Evolutionary conservation across 2,797 vertebrate species (phyloP).

Genomic region (Dryobates pubescens): DNA sequence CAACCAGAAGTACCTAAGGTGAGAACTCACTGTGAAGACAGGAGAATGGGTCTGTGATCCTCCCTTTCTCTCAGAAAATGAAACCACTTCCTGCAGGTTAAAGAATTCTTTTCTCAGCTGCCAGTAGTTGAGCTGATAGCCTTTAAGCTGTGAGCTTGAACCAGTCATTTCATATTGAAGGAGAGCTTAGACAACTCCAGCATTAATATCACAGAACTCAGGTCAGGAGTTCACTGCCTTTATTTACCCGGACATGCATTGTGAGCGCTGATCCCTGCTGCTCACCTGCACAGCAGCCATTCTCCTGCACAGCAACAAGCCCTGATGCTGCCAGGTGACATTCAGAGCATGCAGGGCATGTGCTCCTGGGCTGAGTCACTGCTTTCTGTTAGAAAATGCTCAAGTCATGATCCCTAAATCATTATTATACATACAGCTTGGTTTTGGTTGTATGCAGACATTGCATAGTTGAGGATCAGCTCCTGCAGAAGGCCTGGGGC

Average conservation of each 20-base stretch:
- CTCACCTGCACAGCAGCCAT: neutral
- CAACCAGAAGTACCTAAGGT: neutral
- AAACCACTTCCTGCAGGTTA: neutral
- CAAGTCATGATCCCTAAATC: constrained; percentile 65
- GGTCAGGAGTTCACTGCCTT: constrained; percentile 29
- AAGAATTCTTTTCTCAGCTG: neutral
- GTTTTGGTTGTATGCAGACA: constrained; percentile 78
- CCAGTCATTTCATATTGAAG: neutral
- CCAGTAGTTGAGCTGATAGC: neutral
- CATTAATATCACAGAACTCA: constrained; percentile 16
- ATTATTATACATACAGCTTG: constrained; percentile 51
- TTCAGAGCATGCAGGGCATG: constrained; percentile 68
- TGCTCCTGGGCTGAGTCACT: neutral
- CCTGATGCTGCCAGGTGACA: constrained; percentile 38
- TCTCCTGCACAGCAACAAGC: neutral
- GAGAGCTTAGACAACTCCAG: neutral
- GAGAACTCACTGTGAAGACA: neutral
- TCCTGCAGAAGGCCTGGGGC: constrained; percentile 67
- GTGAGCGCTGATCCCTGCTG: constrained; percentile 1
- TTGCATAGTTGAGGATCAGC: constrained; percentile 76
- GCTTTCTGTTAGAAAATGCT: constrained; percentile 61
- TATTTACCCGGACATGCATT: constrained; percentile 70
- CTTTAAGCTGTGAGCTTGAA: neutral
- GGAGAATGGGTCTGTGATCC: neutral
- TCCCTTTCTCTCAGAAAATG: neutral